Percentiles rank a stretch among this genome's conserved stretches.
phyloP scores from a whole-genome alignment of 1,140 invertebrate genomes.

The Cotesia glomerata region DNA sequence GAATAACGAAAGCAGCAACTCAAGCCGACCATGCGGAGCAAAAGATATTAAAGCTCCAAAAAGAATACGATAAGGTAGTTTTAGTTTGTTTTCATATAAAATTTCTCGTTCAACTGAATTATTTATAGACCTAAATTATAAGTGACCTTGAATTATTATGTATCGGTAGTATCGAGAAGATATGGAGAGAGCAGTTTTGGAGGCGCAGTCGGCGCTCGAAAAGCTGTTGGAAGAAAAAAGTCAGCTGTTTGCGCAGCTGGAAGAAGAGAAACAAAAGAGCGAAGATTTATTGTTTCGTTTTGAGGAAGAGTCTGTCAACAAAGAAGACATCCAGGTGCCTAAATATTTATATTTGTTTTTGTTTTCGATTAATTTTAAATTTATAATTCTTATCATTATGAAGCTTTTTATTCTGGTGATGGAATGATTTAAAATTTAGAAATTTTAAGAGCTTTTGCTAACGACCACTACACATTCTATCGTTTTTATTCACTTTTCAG shows the following conservation, averaged over 20 bases:
- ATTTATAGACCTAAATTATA: constrained; percentile 9
- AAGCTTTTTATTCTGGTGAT: constrained; percentile 28
- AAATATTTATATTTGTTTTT: background rate
- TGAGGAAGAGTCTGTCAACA: constrained; percentile 85
- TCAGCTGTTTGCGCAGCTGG: constrained; percentile 72
- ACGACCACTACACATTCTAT: constrained; percentile 34
- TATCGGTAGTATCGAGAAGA: constrained; percentile 63
- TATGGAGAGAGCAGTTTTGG: constrained; percentile 62
- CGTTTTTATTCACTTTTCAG: constrained; percentile 57
- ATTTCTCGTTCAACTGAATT: background rate
- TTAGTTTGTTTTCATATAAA: background rate
- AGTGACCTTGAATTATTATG: constrained; percentile 7
- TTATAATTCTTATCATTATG: background rate
- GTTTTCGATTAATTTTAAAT: background rate
- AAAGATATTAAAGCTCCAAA: constrained; percentile 57
- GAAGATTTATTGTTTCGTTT: constrained; percentile 92
- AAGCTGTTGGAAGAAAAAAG: constrained; percentile 72
- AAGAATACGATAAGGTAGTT: constrained; percentile 66
- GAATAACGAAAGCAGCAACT: constrained; percentile 71
- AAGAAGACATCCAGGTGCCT: constrained; percentile 76
- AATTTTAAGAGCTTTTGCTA: constrained; percentile 32
- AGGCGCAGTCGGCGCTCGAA: constrained; percentile 54
- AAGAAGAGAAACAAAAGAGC: constrained; percentile 85
- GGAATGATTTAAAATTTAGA: background rate
- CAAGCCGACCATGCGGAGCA: constrained; percentile 75